Evolutionary conservation across 2,888 invertebrate genomes (phyloP).

Genomic region (Liopterus haemorrhoidalis): DNA sequence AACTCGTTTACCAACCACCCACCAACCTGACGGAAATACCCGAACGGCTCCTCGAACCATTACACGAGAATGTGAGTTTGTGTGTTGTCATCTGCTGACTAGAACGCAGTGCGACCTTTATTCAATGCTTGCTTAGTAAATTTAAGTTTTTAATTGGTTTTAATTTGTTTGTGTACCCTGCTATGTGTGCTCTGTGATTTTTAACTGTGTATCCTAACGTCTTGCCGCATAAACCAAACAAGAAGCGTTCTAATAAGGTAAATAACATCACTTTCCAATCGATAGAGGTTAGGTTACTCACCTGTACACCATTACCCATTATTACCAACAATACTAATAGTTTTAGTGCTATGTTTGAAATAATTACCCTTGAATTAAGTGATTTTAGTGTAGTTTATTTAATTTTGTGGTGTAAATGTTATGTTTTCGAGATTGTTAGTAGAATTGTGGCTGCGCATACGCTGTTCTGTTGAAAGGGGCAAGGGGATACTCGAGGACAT

Average conservation of each 20-base stretch:
- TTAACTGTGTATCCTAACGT: conserved; percentile 30
- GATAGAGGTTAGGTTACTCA: too few species aligned
- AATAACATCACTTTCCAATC: conserved; percentile 23
- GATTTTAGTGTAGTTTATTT: conserved; percentile 13
- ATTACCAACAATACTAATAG: too few species aligned
- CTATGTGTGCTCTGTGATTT: conserved; percentile 43
- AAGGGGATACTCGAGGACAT: neutral
- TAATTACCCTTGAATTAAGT: too few species aligned
- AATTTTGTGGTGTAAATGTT: conserved; percentile 12
- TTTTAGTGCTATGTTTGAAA: too few species aligned
- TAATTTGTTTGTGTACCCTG: conserved; percentile 46
- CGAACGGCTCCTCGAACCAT: conserved; percentile 41
- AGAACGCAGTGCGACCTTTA: conserved; percentile 59
- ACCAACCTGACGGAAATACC: conserved; percentile 37
- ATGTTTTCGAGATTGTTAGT: conserved; percentile 29
- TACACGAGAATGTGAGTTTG: conserved; percentile 40
- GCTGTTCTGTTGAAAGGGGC: conserved; percentile 8
- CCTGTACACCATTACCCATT: too few species aligned
- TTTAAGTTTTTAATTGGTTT: conserved; percentile 45
- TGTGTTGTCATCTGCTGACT: conserved; percentile 64
- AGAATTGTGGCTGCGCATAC: conserved; percentile 22
- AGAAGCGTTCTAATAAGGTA: conserved; percentile 35
- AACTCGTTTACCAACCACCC: conserved; percentile 35
- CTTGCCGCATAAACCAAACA: conserved; percentile 31
- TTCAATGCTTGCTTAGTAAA: conserved; percentile 46